Base-by-base conservation (phyloP, 2,888 invertebrate genomes). In the Drosophila pegasa region DNA sequence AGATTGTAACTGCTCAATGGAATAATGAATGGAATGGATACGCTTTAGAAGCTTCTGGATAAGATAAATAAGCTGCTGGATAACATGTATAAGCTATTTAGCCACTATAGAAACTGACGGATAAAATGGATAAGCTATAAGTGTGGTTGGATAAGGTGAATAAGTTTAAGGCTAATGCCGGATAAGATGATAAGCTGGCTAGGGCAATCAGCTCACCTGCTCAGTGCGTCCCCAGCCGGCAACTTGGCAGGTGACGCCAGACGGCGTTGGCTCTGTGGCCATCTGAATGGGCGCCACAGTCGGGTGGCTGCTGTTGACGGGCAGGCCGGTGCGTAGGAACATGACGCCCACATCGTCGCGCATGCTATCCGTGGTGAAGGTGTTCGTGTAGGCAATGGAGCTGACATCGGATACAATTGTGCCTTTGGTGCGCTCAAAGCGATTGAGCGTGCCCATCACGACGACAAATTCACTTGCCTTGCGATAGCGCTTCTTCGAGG, bases 161-260 rank as follows among this genome's bases (percentile, higher is more conserved):
- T 4, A 25, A 4, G 25, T 4, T 25, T 3, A 25, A 8, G 29
- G 5, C 1, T 29, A 29, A 8, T n/a, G n/a, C 8, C 5, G 29
- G 29, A 29, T 7, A 7, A 29, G 29, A 7, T 29, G 8, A 7
- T 1, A 3, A 14, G 14, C n/a, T n/a, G n/a, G 14, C 2, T n/a
- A 25, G 2, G 9, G 43, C 9, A 3, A 27, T 16, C n/a, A 5
- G 18, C 78, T 75, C 33, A 91, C 90, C 77, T 67, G 58, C 16
- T 80, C 76, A 3, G 90, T 91, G 60, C 80, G 86, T 14, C 92
- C 92, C 92, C 92, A 92, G 14, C 92, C 92, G 7, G 91, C 85
- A 20, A 92, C 90, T 52, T 89, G 87, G 58, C 92, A 92, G 1
- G 59, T 50, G 25, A 63, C 68, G 1, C 90, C 91, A 8, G 71